Evolutionary conservation across 64 coral and sea anemone species (phyloP).

Genomic region (Montipora cactus): DNA sequence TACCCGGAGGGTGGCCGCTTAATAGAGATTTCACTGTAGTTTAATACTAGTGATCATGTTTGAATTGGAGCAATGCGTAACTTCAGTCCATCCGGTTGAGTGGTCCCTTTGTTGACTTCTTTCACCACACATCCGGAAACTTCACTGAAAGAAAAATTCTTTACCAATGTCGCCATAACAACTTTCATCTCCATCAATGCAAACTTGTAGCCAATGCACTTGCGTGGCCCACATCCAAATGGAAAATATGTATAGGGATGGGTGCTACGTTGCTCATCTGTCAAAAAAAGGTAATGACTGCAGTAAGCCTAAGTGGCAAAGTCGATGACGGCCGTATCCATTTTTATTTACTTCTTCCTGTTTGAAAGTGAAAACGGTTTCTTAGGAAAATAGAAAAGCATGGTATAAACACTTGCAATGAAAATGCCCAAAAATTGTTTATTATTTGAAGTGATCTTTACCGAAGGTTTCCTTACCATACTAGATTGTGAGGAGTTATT

Average conservation of each 20-base stretch:
- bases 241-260: conserved; percentile 15
- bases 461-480: no score
- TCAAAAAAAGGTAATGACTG: no score
- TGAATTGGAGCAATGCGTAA: neutral
- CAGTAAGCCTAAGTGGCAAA: no score
- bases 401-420: no score
- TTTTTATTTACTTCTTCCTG: no score
- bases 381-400: no score
- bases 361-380: no score
- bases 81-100: neutral
- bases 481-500: no score
- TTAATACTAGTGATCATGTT: no score
- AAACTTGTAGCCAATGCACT: conserved; percentile 69
- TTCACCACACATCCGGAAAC: conserved; percentile 19
- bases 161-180: neutral
- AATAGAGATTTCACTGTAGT: neutral
- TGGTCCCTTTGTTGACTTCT: neutral
- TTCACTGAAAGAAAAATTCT: conserved; percentile 24
- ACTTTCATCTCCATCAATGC: conserved; percentile 41
- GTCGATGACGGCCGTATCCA: no score
- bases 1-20: neutral
- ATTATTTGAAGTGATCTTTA: no score
- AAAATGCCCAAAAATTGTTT: no score
- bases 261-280: neutral
- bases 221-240: conserved; percentile 53